These are phyloP conservation scores for Eriocheir sinensis DNA, from an alignment of 1,140 invertebrate species.

Conservation along the genomic window DNA sequence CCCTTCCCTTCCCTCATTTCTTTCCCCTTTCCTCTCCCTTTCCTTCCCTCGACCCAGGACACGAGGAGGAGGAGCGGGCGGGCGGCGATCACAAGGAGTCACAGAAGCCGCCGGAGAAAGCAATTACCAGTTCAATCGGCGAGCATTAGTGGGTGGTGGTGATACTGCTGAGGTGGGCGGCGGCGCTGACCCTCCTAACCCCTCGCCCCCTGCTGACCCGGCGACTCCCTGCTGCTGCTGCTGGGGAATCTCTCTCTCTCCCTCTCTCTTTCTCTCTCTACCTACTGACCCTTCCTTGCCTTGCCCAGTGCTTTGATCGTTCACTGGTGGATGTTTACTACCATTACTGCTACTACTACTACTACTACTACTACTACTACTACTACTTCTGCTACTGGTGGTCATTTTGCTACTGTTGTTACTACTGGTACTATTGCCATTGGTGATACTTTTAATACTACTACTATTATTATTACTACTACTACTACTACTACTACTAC, in stretches of 20 bases:
- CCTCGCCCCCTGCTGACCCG: conserved; percentile 34
- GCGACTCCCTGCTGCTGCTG: conserved; percentile 6
- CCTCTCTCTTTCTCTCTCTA: too few relatives aligned
- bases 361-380: neutral
- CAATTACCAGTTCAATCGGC: conserved; percentile 71
- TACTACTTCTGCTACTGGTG: neutral
- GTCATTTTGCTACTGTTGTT: too few relatives aligned
- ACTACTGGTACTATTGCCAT: too few relatives aligned
- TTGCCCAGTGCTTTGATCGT: neutral
- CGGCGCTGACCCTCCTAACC: conserved; percentile 54
- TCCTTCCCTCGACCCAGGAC: neutral
- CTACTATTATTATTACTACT: too few relatives aligned
- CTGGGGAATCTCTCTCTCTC: neutral
- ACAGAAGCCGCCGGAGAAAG: conserved; percentile 59
- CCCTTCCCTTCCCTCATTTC: neutral
- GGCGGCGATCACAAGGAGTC: neutral
- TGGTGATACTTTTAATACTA: too few relatives aligned
- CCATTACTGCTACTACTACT: neutral
- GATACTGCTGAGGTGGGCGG: conserved; percentile 64
- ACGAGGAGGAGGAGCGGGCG: neutral
- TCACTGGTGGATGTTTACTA: too few relatives aligned
- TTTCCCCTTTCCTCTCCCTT: neutral
- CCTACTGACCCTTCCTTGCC: neutral
- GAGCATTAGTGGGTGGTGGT: conserved; percentile 55
- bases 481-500: too few relatives aligned